phyloP scores from a whole-genome alignment of 2,113 vertebrate species.

The Megaleporinus macrocephalus region DNA sequence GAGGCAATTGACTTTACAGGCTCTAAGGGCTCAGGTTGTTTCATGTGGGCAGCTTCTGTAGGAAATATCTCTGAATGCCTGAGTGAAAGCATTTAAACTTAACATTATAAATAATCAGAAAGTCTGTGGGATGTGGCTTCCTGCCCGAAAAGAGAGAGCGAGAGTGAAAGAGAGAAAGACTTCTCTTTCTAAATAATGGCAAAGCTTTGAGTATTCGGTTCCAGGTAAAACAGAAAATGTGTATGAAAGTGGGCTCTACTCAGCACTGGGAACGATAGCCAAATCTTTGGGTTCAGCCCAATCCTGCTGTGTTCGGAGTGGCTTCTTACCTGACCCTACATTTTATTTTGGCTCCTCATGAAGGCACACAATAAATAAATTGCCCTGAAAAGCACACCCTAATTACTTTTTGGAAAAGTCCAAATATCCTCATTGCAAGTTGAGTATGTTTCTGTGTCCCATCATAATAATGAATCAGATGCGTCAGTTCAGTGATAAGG shows the following conservation, averaged over 20 bases:
- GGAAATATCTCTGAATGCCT: constrained; percentile 42
- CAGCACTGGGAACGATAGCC: not conserved
- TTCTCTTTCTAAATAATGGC: not conserved
- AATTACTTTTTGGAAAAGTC: constrained; percentile 3
- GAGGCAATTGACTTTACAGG: constrained; percentile 17
- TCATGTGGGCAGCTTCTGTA: constrained; percentile 35
- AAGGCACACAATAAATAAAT: constrained; percentile 12
- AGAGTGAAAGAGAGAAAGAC: not conserved
- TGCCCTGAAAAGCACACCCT: not conserved
- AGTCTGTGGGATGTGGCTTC: constrained; percentile 32
- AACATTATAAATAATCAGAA: constrained; percentile 38
- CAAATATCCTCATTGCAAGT: constrained; percentile 4
- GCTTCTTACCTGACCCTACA: not conserved
- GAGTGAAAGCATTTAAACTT: constrained; percentile 43
- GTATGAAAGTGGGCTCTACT: constrained; percentile 6
- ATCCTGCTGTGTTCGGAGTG: not conserved
- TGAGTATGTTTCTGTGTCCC: not conserved
- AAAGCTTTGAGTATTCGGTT: not conserved
- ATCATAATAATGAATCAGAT: constrained; percentile 10
- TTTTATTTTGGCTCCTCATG: not conserved
- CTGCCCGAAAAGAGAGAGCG: constrained; percentile 20
- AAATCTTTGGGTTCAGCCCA: constrained; percentile 18
- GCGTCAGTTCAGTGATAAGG: not conserved
- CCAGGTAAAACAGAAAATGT: constrained; percentile 12
- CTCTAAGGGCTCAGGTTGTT: constrained; percentile 16